phyloP scores from a whole-genome alignment of 2,797 vertebrate species.

The Malurus leucopterus region DNA sequence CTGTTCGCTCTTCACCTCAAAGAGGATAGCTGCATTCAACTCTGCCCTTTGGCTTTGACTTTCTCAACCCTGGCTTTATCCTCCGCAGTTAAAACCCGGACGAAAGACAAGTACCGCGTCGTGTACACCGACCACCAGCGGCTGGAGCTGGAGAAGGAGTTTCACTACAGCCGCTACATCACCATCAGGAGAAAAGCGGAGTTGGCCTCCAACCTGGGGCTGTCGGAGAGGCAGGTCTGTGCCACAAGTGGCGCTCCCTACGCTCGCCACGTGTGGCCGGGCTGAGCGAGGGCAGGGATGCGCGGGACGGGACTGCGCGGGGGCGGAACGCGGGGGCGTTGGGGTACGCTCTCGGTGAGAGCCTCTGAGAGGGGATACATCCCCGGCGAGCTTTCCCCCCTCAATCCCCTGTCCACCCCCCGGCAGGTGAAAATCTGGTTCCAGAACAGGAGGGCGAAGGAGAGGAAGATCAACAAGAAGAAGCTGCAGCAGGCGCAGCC shows the following conservation, averaged over 20 bases:
- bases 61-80: conserved; percentile 29
- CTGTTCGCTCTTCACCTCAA: not conserved
- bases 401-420: not conserved
- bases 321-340: not conserved
- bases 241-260: not conserved
- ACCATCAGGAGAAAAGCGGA: conserved; percentile 85
- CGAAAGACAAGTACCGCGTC: conserved; percentile 96
- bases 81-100: conserved; percentile 82
- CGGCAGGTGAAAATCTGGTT: conserved; percentile 82
- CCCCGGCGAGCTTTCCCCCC: not conserved
- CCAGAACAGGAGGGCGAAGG: conserved; percentile 80
- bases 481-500: conserved; percentile 73
- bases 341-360: not conserved
- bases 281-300: not conserved
- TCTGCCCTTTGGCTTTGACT: not conserved
- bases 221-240: conserved; percentile 81
- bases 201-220: conserved; percentile 75
- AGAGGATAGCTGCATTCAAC: not conserved
- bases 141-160: conserved; percentile 94
- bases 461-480: conserved; percentile 81
- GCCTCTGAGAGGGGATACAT: too few species aligned
- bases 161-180: conserved; percentile 93
- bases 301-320: not conserved
- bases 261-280: not conserved
- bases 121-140: conserved; percentile 96